These are phyloP conservation scores for Esox lucius DNA, from an alignment of 2,797 vertebrate genomes.

Conservation along the genomic window DNA sequence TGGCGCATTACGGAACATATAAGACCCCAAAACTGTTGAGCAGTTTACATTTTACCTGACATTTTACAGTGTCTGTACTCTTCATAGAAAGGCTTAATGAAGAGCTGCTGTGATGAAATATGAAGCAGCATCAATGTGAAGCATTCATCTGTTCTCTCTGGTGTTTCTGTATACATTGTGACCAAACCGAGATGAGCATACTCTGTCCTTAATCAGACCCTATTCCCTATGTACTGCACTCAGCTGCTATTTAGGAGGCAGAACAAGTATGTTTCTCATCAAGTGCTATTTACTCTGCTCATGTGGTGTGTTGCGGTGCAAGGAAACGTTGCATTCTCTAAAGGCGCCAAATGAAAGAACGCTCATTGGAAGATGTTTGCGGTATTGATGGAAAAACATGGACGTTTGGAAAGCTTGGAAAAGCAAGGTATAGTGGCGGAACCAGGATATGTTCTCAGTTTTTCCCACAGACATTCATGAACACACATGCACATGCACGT, in stretches of 20 bases:
- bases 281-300: conserved; percentile 41
- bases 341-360: conserved; percentile 39
- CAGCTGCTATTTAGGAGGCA: neutral
- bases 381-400: conserved; percentile 30
- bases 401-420: neutral
- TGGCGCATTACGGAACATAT: too few species aligned
- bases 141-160: conserved; percentile 45
- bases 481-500: neutral
- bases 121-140: conserved; percentile 13
- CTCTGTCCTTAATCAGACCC: conserved; percentile 6
- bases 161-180: conserved; percentile 46
- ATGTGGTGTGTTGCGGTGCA: conserved; percentile 47
- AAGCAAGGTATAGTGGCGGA: conserved; percentile 23
- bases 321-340: conserved; percentile 29
- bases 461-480: conserved; percentile 12
- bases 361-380: conserved; percentile 55
- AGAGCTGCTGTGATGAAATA: conserved; percentile 38
- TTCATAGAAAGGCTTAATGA: conserved; percentile 36
- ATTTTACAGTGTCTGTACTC: neutral
- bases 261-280: conserved; percentile 50
- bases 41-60: too few species aligned
- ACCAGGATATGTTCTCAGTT: conserved; percentile 52
- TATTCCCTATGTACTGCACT: neutral
- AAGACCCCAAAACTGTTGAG: too few species aligned
- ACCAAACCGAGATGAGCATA: conserved; percentile 25